phyloP scores from a whole-genome alignment of 2,888 invertebrate species.

The Iselma pallidipennis region DNA sequence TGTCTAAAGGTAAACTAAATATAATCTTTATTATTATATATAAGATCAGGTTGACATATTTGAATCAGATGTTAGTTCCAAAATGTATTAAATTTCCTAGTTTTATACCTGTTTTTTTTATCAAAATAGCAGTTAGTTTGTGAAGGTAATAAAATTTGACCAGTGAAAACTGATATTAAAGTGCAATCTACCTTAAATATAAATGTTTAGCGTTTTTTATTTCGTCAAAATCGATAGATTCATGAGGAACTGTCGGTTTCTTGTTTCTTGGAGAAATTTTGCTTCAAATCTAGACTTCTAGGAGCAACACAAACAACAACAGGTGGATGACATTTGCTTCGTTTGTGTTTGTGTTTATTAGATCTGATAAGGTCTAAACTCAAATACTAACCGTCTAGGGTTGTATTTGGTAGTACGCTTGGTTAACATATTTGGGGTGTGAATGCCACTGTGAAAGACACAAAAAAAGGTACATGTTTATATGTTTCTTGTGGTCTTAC shows the following conservation, averaged over 20 bases:
- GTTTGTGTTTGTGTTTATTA: neutral
- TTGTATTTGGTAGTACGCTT: too few relatives aligned
- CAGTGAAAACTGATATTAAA: neutral
- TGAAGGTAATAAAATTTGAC: neutral
- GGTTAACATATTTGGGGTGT: neutral
- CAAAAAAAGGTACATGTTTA: too few relatives aligned
- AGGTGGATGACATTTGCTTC: neutral
- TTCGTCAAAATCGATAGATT: too few relatives aligned
- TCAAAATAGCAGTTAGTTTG: too few relatives aligned
- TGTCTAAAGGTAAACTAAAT: too few relatives aligned
- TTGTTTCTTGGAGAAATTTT: too few relatives aligned
- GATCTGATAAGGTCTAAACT: neutral
- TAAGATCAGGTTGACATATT: too few relatives aligned
- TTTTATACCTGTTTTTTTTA: neutral
- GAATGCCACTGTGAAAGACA: neutral
- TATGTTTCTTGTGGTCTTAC: too few relatives aligned
- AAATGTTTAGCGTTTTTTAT: neutral
- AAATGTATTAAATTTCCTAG: neutral
- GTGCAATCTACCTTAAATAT: neutral
- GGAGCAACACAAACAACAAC: neutral
- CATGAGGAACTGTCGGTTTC: too few relatives aligned
- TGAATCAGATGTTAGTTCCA: too few relatives aligned
- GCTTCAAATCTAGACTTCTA: too few relatives aligned
- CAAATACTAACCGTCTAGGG: neutral
- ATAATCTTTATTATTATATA: too few relatives aligned